These are phyloP conservation scores for Elysia crispata DNA, from an alignment of 2,888 invertebrate species.

Conservation along the genomic window DNA sequence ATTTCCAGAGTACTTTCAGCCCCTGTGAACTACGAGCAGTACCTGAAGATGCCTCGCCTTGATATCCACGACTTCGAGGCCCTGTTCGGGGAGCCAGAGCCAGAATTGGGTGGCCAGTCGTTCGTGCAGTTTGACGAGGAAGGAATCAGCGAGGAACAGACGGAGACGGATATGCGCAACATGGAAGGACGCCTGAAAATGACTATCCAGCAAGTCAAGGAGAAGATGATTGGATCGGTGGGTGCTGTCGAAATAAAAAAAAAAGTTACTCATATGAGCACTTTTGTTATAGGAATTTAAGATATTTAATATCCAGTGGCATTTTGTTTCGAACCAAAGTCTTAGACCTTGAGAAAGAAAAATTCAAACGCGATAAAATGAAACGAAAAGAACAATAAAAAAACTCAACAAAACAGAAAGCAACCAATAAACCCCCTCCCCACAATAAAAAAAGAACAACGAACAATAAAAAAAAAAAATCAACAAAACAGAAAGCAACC, in stretches of 20 bases:
- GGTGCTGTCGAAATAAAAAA: slow-evolving; percentile 48
- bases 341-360: too few relatives aligned
- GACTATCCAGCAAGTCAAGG: slow-evolving; percentile 75
- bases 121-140: slow-evolving; percentile 73
- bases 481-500: too few relatives aligned
- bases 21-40: slow-evolving; percentile 72
- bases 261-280: too few relatives aligned
- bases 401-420: too few relatives aligned
- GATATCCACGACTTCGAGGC: slow-evolving; percentile 70
- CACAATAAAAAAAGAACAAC: too few relatives aligned
- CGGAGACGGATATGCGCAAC: slow-evolving; percentile 73
- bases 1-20: slow-evolving; percentile 69
- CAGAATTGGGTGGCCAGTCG: slow-evolving; percentile 65
- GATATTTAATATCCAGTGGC: too few relatives aligned
- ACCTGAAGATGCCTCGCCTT: slow-evolving; percentile 58
- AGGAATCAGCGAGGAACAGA: slow-evolving; percentile 72
- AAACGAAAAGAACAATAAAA: background rate
- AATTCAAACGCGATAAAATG: too few relatives aligned
- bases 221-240: slow-evolving; percentile 71
- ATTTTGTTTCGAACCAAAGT: too few relatives aligned
- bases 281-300: too few relatives aligned
- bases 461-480: too few relatives aligned
- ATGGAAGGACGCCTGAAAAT: slow-evolving; percentile 75
- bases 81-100: slow-evolving; percentile 71
- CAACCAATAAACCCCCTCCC: too few relatives aligned